Evolutionary conservation across 2,113 vertebrate genomes (phyloP), one percentile per base, ranked within the genome.

Genomic region (Chloropsis cyanopogon): DNA sequence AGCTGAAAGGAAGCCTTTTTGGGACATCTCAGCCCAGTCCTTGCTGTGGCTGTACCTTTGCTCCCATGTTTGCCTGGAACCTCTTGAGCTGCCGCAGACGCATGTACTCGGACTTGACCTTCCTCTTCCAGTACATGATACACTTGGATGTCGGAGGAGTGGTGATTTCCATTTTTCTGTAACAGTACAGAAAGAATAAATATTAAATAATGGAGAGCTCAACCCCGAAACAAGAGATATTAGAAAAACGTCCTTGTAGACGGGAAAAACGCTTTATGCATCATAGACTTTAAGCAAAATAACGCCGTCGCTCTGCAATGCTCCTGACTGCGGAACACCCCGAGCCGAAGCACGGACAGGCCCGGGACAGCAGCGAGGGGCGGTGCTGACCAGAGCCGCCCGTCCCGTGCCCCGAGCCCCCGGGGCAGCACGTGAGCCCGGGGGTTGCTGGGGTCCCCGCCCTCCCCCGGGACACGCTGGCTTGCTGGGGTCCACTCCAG

Each of bases 31-130:
- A 88, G 44, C 46, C 39, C 61, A 13, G 13, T 20, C 60, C 11
- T 11, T 5, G 7, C 15, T 18, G 13, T 0, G 12, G 14, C 53
- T 73, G 84, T 95, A 99, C 99, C 98, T 99, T 99, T 13, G 99
- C 99, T 94, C 98, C 97, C 99, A 99, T 90, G 97, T 99, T 98
- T 52, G 99, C 97, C 98, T 99, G 98, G 97, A 99, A 97, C 90
- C 99, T 98, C 93, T 99, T 99, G 64, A 99, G 98, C 78, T 99
- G 99, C 88, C 99, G 98, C 21, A 99, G 99, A 10, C 99, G 98
- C 99, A 99, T 99, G 14, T 99, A 99, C 92, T 99, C 99, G 2
- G 99, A 99, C 93, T 99, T 99, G 86, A 99, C 99, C 93, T 99
- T 99, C 90, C 98, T 98, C 83, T 99, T 99, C 99, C 99, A 99